A percentile compares a stretch with the other conserved stretches of the same genome.
These are phyloP conservation scores for Trematocara nigrifrons DNA, from an alignment of 2,113 vertebrate species.

Conservation along the genomic window DNA sequence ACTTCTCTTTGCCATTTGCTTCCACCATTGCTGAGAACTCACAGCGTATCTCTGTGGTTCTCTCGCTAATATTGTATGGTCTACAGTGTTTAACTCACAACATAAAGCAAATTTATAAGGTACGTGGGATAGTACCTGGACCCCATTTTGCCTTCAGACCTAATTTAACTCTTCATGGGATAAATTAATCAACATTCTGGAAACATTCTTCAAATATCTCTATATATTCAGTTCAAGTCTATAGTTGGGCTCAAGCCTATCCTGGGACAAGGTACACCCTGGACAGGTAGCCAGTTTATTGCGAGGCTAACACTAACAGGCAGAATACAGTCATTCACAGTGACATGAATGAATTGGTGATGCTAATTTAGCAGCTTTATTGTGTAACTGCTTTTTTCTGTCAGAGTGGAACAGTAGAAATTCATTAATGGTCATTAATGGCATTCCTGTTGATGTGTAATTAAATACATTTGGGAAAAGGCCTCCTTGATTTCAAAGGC, in stretches of 20 bases:
- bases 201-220: not conserved
- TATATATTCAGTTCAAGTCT: not conserved
- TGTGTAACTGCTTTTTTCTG: not conserved
- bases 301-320: not conserved
- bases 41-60: not conserved
- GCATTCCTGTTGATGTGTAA: not conserved
- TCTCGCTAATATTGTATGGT: not conserved
- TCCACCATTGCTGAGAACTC: not conserved
- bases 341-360: not conserved
- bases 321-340: not conserved
- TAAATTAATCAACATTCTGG: not conserved
- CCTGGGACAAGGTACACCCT: not conserved
- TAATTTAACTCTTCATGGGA: not conserved
- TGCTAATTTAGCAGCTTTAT: not conserved
- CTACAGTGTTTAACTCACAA: not conserved
- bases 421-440: constrained; percentile 18
- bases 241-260: not conserved
- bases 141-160: not conserved
- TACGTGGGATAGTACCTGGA: not conserved
- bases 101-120: not conserved
- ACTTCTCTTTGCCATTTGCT: not conserved
- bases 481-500: constrained; percentile 27
- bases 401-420: not conserved
- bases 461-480: not conserved
- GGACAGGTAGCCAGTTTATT: not conserved